Conservation (phyloP, 1,140 invertebrate species). For the Epicauta chinensis region DNA sequence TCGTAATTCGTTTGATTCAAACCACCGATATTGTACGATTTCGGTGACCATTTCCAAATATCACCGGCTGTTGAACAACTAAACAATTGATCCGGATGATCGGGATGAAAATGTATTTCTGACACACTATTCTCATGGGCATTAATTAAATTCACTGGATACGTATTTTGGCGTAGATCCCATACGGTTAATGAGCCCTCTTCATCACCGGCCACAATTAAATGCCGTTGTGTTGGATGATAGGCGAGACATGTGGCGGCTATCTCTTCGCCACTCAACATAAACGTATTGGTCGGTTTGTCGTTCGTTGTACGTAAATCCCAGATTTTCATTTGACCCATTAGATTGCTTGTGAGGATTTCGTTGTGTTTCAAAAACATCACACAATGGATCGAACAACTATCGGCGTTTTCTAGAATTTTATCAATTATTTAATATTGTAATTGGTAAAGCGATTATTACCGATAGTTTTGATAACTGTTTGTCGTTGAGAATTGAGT, state of each 20-base stretch:
- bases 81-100: slow-evolving; percentile 74
- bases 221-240: slow-evolving; percentile 80
- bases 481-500: slow-evolving; percentile 55
- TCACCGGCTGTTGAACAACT: slow-evolving; percentile 74
- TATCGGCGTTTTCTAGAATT: slow-evolving; percentile 64
- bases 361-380: slow-evolving; percentile 71
- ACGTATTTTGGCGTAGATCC: slow-evolving; percentile 76
- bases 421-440: slow-evolving; percentile 35
- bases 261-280: slow-evolving; percentile 58
- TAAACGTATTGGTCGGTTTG: slow-evolving; percentile 55
- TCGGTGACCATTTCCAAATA: slow-evolving; percentile 73
- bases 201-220: slow-evolving; percentile 76
- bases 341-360: slow-evolving; percentile 75
- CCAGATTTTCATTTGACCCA: slow-evolving; percentile 83
- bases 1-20: slow-evolving; percentile 41
- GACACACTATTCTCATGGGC: slow-evolving; percentile 69
- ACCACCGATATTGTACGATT: slow-evolving; percentile 22
- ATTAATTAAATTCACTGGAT: slow-evolving; percentile 71
- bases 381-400: slow-evolving; percentile 69
- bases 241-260: slow-evolving; percentile 66
- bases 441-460: too few relatives aligned
- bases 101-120: slow-evolving; percentile 78
- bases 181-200: slow-evolving; percentile 77
- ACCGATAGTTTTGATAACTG: slow-evolving; percentile 46
- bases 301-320: slow-evolving; percentile 61